phyloP scores from a whole-genome alignment of 2,888 invertebrate species.

The Acleris cristana region DNA sequence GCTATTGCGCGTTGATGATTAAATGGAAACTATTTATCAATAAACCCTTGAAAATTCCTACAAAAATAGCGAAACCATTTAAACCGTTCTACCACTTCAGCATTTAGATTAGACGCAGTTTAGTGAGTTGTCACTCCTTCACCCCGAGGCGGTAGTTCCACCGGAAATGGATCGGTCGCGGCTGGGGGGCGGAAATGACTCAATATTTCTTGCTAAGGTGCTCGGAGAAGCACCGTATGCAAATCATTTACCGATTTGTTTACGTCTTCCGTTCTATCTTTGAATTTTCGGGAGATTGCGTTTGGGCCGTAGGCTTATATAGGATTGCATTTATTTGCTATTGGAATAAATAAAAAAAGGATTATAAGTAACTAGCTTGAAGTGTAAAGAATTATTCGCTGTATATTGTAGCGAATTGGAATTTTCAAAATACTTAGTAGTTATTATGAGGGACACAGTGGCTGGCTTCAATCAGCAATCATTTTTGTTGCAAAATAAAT shows the following conservation, averaged over 20 bases:
- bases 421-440: too few species aligned
- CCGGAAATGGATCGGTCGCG: constrained; percentile 47
- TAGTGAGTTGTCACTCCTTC: constrained; percentile 18
- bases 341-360: too few species aligned
- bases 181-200: constrained; percentile 47
- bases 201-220: constrained; percentile 46
- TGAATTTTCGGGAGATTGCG: constrained; percentile 12
- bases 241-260: constrained; percentile 16
- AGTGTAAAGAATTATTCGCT: too few species aligned
- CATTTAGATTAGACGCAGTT: constrained; percentile 11
- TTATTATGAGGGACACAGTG: too few species aligned
- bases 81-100: constrained; percentile 1
- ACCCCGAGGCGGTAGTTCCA: constrained; percentile 39
- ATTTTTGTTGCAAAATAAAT: too few species aligned
- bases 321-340: not conserved
- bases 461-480: too few species aligned
- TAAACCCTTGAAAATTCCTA: too few species aligned
- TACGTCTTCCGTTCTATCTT: constrained; percentile 12
- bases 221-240: constrained; percentile 5
- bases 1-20: too few species aligned
- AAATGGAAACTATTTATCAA: too few species aligned
- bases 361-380: too few species aligned
- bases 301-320: not conserved
- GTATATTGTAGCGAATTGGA: too few species aligned
- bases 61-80: not conserved